A percentile compares a stretch with the other conserved stretches of the same genome.
Conservation (phyloP, 2,888 invertebrate genomes). For the Lepidochitona cinerea region DNA sequence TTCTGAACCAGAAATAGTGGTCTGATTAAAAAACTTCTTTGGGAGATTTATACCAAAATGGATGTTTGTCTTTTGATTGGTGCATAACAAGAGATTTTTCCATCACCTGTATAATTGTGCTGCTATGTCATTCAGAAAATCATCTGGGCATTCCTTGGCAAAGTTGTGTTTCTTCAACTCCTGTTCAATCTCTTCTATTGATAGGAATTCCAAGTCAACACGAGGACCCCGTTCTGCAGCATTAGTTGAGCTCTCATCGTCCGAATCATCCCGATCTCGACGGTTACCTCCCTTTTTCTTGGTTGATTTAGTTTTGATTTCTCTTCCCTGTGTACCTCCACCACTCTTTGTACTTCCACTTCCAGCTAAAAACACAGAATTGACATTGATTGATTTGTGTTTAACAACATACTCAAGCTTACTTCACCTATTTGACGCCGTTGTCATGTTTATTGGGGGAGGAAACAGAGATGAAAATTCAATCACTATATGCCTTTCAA, state of each 20-base stretch:
- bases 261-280: conserved; percentile 68
- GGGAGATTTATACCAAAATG: too few species aligned
- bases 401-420: too few species aligned
- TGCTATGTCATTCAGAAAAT: conserved; percentile 80
- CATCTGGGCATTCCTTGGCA: conserved; percentile 78
- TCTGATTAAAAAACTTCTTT: too few species aligned
- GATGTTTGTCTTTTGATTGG: too few species aligned
- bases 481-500: too few species aligned
- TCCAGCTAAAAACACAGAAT: conserved; percentile 69
- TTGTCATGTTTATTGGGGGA: too few species aligned
- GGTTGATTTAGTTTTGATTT: conserved; percentile 94
- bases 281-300: conserved; percentile 79
- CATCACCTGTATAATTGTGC: conserved; percentile 79
- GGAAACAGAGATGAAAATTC: too few species aligned
- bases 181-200: conserved; percentile 78
- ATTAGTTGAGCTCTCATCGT: conserved; percentile 81
- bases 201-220: conserved; percentile 53
- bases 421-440: too few species aligned
- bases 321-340: conserved; percentile 92
- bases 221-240: conserved; percentile 70
- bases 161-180: conserved; percentile 74
- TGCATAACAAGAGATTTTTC: background rate
- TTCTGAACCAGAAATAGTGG: too few species aligned
- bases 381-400: too few species aligned
- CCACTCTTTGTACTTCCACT: conserved; percentile 79